Evolutionary conservation across 2,113 vertebrate species (phyloP).

Genomic region (Azemiops feae): DNA sequence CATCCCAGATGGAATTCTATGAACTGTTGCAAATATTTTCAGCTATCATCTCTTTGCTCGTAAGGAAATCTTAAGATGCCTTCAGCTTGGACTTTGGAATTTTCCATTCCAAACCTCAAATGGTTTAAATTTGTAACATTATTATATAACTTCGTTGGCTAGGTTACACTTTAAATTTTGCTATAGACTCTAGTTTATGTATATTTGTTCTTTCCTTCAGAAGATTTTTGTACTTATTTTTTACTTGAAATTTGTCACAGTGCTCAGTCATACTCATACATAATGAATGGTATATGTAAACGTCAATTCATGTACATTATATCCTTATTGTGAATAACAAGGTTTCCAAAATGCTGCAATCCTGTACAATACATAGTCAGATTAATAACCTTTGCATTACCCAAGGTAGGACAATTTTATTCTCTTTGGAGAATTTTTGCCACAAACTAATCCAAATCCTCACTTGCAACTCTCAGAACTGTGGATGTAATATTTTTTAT

Average conservation of each 20-base stretch:
- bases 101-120: constrained; percentile 21
- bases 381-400: not conserved
- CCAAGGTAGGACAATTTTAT: constrained; percentile 37
- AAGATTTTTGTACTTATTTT: constrained; percentile 26
- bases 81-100: constrained; percentile 34
- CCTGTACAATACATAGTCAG: constrained; percentile 45
- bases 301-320: constrained; percentile 54
- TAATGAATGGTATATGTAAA: constrained; percentile 52
- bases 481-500: not conserved
- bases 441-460: constrained; percentile 18
- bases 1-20: constrained; percentile 54
- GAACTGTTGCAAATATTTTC: constrained; percentile 57
- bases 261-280: constrained; percentile 52
- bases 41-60: constrained; percentile 53
- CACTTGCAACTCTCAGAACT: not conserved
- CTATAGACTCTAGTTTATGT: constrained; percentile 3
- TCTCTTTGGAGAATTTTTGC: constrained; percentile 39
- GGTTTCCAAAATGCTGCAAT: constrained; percentile 53
- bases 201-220: constrained; percentile 25
- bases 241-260: constrained; percentile 49
- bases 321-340: not conserved
- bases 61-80: constrained; percentile 52
- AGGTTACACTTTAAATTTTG: constrained; percentile 13
- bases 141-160: constrained; percentile 34
- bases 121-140: constrained; percentile 35